Evolutionary conservation across 2,888 invertebrate genomes (phyloP), one percentile per base, ranked within the genome.

Genomic region (Liposcelis brunnea): DNA sequence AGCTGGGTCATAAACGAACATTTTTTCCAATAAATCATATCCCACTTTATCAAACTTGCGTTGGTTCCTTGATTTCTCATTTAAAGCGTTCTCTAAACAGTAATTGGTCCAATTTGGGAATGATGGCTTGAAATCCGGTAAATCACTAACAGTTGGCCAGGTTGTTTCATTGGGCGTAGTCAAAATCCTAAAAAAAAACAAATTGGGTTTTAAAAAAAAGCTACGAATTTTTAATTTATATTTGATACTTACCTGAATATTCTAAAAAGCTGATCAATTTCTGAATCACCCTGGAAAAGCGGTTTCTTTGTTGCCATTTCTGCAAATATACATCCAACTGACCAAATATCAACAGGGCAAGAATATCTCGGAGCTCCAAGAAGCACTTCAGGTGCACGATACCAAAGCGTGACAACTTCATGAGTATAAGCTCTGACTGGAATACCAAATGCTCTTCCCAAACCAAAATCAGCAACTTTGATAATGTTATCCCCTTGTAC

Each of bases 381-480:
- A 16, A 98, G 70, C 8, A 98, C 91, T 66, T 98, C 97, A 0
- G 97, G 97, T 0, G 97, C 91, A 57, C 97, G 72, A 64, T 97
- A 97, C 97, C 95, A 97, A 35, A 97, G 68, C 1, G 97, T 97
- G 16, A 97, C 93, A 37, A 95, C 71, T 63, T 76, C 75, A 57
- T 76, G 75, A 1, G 95, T 98, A 64, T 93, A 97, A 44, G 89
- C 84, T 49, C 97, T 71, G 5, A 97, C 84, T 0, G 97, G 97
- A 45, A 97, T 84, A 16, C 94, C 94, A 64, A 95, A 91, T 0
- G 93, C 89, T 53, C 97, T 74, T 0, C 95, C 97, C 43, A 98
- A 70, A 36, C 97, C 97, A 68, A 98, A 97, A 65, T 98, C 98
- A 2, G 95, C 98, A n/a, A 98, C 80, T 70, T 98, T 98, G 49